A percentile compares a stretch with the other conserved stretches of the same genome.
phyloP scores from a whole-genome alignment of 2,888 invertebrate genomes.

The Lithophane leautieri region DNA sequence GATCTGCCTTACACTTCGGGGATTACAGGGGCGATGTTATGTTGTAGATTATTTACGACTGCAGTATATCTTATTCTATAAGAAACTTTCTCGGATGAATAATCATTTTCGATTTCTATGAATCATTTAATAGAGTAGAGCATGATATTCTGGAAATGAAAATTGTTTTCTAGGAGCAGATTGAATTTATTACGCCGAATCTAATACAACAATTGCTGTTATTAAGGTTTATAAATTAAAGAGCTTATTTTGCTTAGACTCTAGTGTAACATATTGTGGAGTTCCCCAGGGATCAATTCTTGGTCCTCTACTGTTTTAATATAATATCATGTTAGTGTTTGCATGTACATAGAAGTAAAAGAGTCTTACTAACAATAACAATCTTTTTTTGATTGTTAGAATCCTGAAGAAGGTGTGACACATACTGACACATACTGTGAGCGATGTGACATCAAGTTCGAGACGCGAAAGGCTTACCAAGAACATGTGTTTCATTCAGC shows the following conservation, averaged over 20 bases:
- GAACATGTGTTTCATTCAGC: conserved; percentile 81
- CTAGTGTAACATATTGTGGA: background rate
- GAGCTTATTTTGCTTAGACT: background rate
- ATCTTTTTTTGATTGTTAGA: conserved; percentile 23
- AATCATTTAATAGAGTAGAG: conserved; percentile 18
- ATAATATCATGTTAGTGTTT: background rate
- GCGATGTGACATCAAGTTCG: conserved; percentile 78
- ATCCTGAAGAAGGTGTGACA: conserved; percentile 35
- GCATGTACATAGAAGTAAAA: background rate
- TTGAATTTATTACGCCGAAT: background rate
- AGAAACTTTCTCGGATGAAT: background rate
- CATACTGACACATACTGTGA: conserved; percentile 44
- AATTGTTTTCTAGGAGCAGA: background rate
- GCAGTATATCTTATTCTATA: background rate
- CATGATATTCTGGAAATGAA: background rate
- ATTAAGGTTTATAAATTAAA: background rate
- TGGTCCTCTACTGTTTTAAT: conserved; percentile 2
- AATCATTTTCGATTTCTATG: background rate
- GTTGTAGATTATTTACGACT: background rate
- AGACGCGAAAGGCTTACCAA: conserved; percentile 76
- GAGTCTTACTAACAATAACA: background rate
- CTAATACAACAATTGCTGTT: background rate
- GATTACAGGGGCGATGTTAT: background rate
- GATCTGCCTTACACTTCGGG: background rate
- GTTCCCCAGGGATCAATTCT: conserved; percentile 12